Percentiles rank a stretch among this genome's conserved stretches.
Evolutionary conservation across 2,797 vertebrate genomes (phyloP).

Genomic region (Tiaroga cobitis): DNA sequence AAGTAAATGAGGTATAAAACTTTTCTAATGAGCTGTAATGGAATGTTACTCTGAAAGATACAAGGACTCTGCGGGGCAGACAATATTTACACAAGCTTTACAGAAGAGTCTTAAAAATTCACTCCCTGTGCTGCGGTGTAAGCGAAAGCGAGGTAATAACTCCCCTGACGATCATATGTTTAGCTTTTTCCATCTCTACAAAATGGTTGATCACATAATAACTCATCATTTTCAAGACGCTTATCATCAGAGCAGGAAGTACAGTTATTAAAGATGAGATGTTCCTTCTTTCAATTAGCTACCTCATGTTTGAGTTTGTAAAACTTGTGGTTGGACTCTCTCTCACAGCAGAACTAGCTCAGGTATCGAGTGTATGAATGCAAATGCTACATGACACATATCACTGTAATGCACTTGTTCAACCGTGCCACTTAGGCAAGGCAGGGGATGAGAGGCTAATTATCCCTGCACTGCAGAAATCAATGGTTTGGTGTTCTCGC

Average conservation of each 20-base stretch:
- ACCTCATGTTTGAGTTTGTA: constrained; percentile 4
- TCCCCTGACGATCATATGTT: neutral
- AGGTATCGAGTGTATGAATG: constrained; percentile 39
- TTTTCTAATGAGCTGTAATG: constrained; percentile 77
- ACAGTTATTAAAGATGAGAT: neutral
- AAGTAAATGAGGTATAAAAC: constrained; percentile 61
- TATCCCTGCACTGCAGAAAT: constrained; percentile 67
- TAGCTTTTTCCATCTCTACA: neutral
- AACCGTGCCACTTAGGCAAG: constrained; percentile 54
- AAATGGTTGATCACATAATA: neutral
- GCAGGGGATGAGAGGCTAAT: constrained; percentile 63
- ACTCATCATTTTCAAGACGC: neutral
- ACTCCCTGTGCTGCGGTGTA: neutral
- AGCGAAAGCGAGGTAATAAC: constrained; percentile 2
- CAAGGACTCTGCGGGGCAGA: constrained; percentile 66
- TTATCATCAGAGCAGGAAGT: neutral
- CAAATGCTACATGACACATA: constrained; percentile 46
- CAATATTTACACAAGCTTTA: constrained; percentile 63
- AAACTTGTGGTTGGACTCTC: neutral
- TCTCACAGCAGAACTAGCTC: neutral
- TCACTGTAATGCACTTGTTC: constrained; percentile 57
- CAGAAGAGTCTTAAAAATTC: constrained; percentile 12
- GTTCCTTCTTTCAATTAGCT: neutral
- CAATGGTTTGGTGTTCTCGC: constrained; percentile 68
- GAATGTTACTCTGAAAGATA: constrained; percentile 73